Evolutionary conservation across 2,113 vertebrate genomes (phyloP).

Genomic region (Ophiodon elongatus): DNA sequence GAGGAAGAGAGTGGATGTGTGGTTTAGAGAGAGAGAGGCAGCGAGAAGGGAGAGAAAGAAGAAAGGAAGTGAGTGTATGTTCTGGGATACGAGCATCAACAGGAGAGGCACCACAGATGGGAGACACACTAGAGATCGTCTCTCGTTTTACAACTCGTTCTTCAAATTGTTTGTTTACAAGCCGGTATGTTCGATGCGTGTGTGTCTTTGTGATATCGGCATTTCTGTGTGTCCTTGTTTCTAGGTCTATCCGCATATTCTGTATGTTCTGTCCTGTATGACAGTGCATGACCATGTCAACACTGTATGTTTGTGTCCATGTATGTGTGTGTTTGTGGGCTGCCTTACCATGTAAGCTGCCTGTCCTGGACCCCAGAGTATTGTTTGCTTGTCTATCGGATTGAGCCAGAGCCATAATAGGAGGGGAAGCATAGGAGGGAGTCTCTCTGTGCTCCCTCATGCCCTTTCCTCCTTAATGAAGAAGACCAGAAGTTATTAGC

Average conservation of each 20-base stretch:
- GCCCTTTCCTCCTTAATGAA: slow-evolving; percentile 72
- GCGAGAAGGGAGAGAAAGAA: slow-evolving; percentile 13
- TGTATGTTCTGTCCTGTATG: slow-evolving; percentile 16
- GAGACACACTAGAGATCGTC: slow-evolving; percentile 57
- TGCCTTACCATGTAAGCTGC: slow-evolving; percentile 53
- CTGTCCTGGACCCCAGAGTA: slow-evolving; percentile 35
- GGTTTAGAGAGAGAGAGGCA: slow-evolving; percentile 37
- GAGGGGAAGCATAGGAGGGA: slow-evolving; percentile 29
- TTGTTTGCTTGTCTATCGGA: slow-evolving; percentile 42
- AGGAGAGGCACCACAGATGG: slow-evolving; percentile 67
- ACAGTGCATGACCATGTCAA: slow-evolving; percentile 30
- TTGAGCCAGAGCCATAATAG: slow-evolving; percentile 31
- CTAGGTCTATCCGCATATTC: slow-evolving; percentile 2
- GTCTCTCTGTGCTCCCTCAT: slow-evolving; percentile 47
- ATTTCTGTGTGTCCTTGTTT: slow-evolving; percentile 49
- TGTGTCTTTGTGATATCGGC: slow-evolving; percentile 45
- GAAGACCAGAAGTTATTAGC: slow-evolving; percentile 74
- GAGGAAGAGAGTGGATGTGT: slow-evolving; percentile 65
- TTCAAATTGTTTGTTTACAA: slow-evolving; percentile 60
- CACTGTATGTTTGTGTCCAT: slow-evolving; percentile 21
- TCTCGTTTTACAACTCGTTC: slow-evolving; percentile 47
- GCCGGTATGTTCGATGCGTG: slow-evolving; percentile 60
- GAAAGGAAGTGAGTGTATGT: slow-evolving; percentile 57
- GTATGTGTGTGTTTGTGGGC: background rate
- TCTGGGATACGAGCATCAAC: slow-evolving; percentile 62